Percentiles rank a stretch among this genome's conserved stretches.
phyloP scores from a whole-genome alignment of 2,113 vertebrate species.

The Vulpes vulpes region DNA sequence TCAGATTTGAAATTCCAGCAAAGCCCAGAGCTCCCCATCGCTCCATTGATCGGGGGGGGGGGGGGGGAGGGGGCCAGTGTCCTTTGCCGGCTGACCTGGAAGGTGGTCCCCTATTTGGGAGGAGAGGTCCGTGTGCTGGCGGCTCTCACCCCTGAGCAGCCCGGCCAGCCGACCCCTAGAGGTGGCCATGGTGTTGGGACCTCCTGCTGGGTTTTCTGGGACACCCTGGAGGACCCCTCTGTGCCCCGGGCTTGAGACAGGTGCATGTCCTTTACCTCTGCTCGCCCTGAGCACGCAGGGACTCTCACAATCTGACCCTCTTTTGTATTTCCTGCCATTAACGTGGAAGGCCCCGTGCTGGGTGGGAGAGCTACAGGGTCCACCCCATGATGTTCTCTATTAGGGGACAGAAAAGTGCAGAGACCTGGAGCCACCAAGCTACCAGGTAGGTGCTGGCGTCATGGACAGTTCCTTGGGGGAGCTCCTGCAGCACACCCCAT shows the following conservation, averaged over 20 bases:
- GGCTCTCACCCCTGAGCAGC: not conserved
- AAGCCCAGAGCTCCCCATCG: not conserved
- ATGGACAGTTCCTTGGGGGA: not conserved
- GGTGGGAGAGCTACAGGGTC: not conserved
- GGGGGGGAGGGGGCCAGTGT: no score
- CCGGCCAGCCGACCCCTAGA: accelerated
- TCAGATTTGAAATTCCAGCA: not conserved
- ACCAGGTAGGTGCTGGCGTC: accelerated
- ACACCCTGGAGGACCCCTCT: not conserved
- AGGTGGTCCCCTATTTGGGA: accelerated
- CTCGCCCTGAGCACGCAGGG: not conserved
- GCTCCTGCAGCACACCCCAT: not conserved
- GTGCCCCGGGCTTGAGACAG: no score
- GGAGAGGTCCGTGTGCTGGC: not conserved
- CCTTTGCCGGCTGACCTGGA: not conserved
- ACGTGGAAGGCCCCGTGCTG: accelerated
- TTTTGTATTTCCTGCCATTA: not conserved
- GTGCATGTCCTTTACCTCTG: not conserved
- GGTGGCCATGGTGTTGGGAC: accelerated
- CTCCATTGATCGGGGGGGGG: accelerated
- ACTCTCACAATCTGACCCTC: accelerated
- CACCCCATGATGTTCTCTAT: not conserved
- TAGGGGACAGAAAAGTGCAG: not conserved
- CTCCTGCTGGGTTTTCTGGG: not conserved
- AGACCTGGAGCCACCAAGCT: accelerated